phyloP scores from a whole-genome alignment of 2,888 invertebrate species.

The Brachylomia viminalis region DNA sequence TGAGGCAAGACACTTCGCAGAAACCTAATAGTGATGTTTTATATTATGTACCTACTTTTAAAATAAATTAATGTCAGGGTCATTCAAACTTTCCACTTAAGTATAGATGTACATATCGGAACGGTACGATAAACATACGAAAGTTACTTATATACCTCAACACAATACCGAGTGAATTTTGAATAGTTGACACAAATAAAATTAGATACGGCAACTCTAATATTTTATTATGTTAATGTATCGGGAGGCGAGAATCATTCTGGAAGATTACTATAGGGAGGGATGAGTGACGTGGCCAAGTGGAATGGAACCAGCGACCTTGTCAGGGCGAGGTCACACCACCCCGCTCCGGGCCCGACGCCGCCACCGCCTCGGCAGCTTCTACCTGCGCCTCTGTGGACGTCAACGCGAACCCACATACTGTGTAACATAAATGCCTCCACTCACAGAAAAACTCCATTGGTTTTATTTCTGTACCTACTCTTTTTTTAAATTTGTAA shows the following conservation, averaged over 20 bases:
- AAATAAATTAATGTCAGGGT: neutral
- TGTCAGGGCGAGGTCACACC: conserved; percentile 86
- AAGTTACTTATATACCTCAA: too few relatives aligned
- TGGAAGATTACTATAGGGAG: conserved; percentile 82
- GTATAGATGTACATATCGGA: neutral
- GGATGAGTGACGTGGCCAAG: conserved; percentile 80
- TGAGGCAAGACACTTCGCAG: neutral
- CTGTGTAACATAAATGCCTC: conserved; percentile 68
- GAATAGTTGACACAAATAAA: conserved; percentile 19
- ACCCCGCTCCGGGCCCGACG: conserved; percentile 71
- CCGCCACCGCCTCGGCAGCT: conserved; percentile 72
- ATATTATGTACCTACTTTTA: neutral
- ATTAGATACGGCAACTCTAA: conserved; percentile 43
- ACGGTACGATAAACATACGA: neutral
- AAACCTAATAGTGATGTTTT: neutral
- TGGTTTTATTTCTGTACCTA: conserved; percentile 11
- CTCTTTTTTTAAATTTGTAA: neutral
- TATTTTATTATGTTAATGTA: conserved; percentile 57
- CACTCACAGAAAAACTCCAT: conserved; percentile 44
- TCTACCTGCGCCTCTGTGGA: conserved; percentile 82
- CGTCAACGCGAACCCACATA: conserved; percentile 77
- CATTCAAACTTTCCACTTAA: conserved; percentile 13
- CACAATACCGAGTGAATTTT: neutral
- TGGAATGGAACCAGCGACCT: conserved; percentile 87
- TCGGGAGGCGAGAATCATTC: conserved; percentile 73